These are phyloP conservation scores for Pithys albifrons DNA, from an alignment of 2,113 vertebrate genomes.

Conservation along the genomic window DNA sequence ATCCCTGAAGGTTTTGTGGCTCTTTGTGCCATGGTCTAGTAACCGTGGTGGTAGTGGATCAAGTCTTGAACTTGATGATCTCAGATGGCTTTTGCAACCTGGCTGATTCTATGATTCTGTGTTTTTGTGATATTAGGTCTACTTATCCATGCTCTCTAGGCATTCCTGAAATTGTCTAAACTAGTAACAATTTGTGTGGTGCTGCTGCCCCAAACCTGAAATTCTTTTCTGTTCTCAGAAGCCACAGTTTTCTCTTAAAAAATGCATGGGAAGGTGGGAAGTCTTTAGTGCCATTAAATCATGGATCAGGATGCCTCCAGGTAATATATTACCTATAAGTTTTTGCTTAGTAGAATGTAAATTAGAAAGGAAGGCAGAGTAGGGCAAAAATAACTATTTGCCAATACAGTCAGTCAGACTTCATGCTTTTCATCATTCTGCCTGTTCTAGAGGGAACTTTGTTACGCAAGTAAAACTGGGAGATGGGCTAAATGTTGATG, in stretches of 20 bases:
- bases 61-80: too few relatives aligned
- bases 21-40: too few relatives aligned
- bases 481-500: not conserved
- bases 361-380: not conserved
- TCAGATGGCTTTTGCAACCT: too few relatives aligned
- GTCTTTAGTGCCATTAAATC: not conserved
- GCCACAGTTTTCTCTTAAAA: not conserved
- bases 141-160: not conserved
- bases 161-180: not conserved
- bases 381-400: not conserved
- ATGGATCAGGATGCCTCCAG: not conserved
- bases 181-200: not conserved
- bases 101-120: too few relatives aligned
- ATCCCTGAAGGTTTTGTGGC: too few relatives aligned
- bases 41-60: too few relatives aligned
- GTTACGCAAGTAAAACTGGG: not conserved
- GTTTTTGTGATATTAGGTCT: not conserved
- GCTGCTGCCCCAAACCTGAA: not conserved
- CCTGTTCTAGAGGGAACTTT: not conserved
- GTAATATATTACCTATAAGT: not conserved
- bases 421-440: not conserved
- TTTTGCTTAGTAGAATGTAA: not conserved
- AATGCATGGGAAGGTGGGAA: not conserved
- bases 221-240: not conserved
- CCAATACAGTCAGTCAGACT: not conserved